Percentiles rank a stretch among this genome's conserved stretches.
Conservation (phyloP, 1,140 invertebrate genomes). For the Meteorus sp. region DNA sequence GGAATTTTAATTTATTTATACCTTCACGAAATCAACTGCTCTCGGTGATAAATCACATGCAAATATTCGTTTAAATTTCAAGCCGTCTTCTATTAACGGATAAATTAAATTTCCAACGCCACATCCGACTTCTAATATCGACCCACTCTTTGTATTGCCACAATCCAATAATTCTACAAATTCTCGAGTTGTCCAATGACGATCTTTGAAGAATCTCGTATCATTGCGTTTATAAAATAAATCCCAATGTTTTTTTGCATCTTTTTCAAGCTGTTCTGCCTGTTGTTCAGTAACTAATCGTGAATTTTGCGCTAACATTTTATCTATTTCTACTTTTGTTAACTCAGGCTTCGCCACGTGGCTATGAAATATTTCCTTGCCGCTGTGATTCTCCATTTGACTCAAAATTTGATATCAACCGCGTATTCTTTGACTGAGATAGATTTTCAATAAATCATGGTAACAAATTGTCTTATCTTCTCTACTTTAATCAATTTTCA, state of each 20-base stretch:
- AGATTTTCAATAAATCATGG: slow-evolving; percentile 1
- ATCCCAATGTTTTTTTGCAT: slow-evolving; percentile 95
- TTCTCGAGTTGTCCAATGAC: slow-evolving; percentile 96
- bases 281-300: slow-evolving; percentile 76
- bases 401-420: background rate
- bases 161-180: slow-evolving; percentile 76
- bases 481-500: background rate
- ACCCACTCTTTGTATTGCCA: slow-evolving; percentile 48
- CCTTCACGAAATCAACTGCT: slow-evolving; percentile 86
- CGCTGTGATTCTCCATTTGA: slow-evolving; percentile 13
- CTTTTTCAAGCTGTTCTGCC: slow-evolving; percentile 78
- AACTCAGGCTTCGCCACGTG: slow-evolving; percentile 63
- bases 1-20: slow-evolving; percentile 34
- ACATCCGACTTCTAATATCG: slow-evolving; percentile 89
- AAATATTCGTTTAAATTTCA: slow-evolving; percentile 73
- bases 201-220: slow-evolving; percentile 92
- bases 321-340: slow-evolving; percentile 63
- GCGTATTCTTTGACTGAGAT: background rate
- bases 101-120: slow-evolving; percentile 97
- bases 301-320: slow-evolving; percentile 69
- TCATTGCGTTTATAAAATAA: slow-evolving; percentile 96
- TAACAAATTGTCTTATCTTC: too few relatives aligned
- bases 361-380: slow-evolving; percentile 29
- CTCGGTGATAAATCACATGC: slow-evolving; percentile 93
- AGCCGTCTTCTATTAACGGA: slow-evolving; percentile 82